Conservation (phyloP, 2,888 invertebrate species). For the Caenorhabditis wallacei region DNA sequence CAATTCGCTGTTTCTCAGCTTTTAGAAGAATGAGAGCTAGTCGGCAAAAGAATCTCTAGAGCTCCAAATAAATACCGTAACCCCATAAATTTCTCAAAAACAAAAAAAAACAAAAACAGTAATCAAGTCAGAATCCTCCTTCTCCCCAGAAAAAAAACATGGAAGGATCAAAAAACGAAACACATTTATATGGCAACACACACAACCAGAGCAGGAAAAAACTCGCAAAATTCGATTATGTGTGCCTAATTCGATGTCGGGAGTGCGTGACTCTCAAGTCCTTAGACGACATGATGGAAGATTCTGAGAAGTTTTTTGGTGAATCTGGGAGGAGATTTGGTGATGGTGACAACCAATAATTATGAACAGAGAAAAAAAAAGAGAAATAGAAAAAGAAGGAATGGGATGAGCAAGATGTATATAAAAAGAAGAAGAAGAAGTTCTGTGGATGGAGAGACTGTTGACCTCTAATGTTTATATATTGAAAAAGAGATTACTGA, state of each 20-base stretch:
- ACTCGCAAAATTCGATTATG: constrained; percentile 44
- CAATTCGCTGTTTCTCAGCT: no score
- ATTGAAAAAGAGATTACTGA: not conserved
- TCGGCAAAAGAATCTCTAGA: no score
- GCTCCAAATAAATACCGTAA: no score
- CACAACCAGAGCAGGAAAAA: constrained; percentile 13
- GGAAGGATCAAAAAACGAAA: constrained; percentile 32
- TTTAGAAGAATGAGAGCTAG: no score
- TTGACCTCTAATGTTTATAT: constrained; percentile 4
- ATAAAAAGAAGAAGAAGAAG: not conserved
- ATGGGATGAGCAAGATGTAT: not conserved
- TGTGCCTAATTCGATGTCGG: constrained; percentile 49
- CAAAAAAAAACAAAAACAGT: not conserved
- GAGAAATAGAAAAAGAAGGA: not conserved
- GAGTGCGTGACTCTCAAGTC: constrained; percentile 39
- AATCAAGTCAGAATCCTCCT: not conserved
- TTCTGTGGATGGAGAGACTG: not conserved
- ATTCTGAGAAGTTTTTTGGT: constrained; percentile 1
- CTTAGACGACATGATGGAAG: not conserved
- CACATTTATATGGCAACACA: constrained; percentile 10
- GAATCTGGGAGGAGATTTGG: constrained; percentile 8
- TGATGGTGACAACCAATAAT: constrained; percentile 28
- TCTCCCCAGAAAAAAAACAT: not conserved
- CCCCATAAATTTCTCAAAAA: not conserved
- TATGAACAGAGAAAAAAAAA: constrained; percentile 18